These are phyloP conservation scores for Phengaris arion DNA, from an alignment of 2,888 invertebrate species.

Conservation along the genomic window DNA sequence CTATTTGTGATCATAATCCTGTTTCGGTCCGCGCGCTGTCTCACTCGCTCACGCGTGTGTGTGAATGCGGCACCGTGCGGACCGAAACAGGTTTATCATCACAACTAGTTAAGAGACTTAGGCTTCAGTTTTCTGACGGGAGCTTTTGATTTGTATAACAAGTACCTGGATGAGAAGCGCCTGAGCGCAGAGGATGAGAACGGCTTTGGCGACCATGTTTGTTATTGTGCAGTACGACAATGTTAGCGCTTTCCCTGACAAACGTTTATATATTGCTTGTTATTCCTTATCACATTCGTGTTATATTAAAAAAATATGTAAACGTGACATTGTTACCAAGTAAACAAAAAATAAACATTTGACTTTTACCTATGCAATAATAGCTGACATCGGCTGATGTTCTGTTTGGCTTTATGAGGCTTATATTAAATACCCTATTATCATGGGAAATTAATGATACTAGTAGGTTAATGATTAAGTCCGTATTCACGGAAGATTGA, in stretches of 20 bases:
- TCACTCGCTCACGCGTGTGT: too few relatives aligned
- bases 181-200: conserved; percentile 47
- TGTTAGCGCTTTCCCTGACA: not conserved
- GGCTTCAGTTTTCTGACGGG: too few relatives aligned
- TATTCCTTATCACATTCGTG: not conserved
- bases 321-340: conserved; percentile 22
- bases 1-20: too few relatives aligned
- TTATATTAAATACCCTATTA: too few relatives aligned
- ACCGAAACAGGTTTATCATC: too few relatives aligned
- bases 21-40: too few relatives aligned
- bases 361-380: not conserved
- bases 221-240: conserved; percentile 22
- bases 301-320: not conserved
- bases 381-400: not conserved
- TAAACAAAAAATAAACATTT: not conserved
- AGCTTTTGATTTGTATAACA: not conserved
- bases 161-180: conserved; percentile 42
- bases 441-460: too few relatives aligned
- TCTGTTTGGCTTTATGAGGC: not conserved
- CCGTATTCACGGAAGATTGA: too few relatives aligned
- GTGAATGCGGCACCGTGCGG: too few relatives aligned
- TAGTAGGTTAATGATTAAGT: too few relatives aligned
- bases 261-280: conserved; percentile 18
- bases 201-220: conserved; percentile 46
- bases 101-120: too few relatives aligned